These are phyloP conservation scores for Chaetops frenatus DNA, from an alignment of 2,113 vertebrate genomes.

Conservation along the genomic window DNA sequence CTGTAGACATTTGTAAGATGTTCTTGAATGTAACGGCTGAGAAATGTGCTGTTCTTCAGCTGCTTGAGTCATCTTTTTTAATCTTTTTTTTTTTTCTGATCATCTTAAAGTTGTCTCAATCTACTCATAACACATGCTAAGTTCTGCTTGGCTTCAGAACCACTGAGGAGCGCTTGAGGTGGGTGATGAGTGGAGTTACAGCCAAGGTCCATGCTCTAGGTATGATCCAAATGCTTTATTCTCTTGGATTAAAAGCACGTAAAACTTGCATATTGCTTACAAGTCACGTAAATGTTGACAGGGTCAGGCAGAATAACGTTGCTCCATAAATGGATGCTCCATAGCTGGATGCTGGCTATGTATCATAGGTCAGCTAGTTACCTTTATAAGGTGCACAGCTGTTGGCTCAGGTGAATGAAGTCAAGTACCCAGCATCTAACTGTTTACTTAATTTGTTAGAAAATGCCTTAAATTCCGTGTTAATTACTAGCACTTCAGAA, in stretches of 20 bases:
- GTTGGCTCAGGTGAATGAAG: slow-evolving; percentile 53
- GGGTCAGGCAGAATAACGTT: background rate
- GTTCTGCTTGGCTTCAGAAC: slow-evolving; percentile 29
- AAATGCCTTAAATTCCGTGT: slow-evolving; percentile 53
- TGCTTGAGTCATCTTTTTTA: background rate
- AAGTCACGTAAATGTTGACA: background rate
- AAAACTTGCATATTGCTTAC: slow-evolving; percentile 12
- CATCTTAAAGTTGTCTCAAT: background rate
- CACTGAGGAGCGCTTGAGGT: background rate
- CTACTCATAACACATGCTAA: background rate
- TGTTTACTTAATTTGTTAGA: slow-evolving; percentile 23
- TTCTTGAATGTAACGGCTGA: slow-evolving; percentile 55
- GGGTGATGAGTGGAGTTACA: background rate
- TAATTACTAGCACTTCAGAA: background rate
- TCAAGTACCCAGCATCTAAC: background rate
- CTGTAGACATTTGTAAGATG: slow-evolving; percentile 36
- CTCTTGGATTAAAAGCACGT: background rate
- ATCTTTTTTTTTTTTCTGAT: background rate
- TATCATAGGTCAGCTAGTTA: slow-evolving; percentile 43
- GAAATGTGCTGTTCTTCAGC: slow-evolving; percentile 25
- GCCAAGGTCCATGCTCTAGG: background rate
- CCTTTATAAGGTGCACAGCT: slow-evolving; percentile 61
- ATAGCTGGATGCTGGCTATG: slow-evolving; percentile 20
- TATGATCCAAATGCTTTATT: background rate
- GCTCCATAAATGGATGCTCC: slow-evolving; percentile 29